Percentiles rank a stretch among this genome's conserved stretches.
phyloP scores from a whole-genome alignment of 2,888 invertebrate genomes.

The Byasa hedistus region DNA sequence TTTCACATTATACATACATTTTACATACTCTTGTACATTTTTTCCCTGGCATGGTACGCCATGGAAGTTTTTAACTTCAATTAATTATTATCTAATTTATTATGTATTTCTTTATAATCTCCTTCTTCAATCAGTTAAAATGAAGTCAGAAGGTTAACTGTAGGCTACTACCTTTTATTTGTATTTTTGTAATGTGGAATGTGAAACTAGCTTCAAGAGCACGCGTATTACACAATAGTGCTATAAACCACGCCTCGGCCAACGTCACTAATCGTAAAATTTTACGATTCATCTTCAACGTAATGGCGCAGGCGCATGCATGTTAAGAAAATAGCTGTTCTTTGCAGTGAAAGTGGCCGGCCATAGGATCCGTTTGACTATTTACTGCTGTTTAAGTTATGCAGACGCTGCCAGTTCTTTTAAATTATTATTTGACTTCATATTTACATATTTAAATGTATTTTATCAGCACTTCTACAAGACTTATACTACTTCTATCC shows the following conservation, averaged over 20 bases:
- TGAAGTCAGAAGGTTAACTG: not conserved
- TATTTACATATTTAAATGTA: not conserved
- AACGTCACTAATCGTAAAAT: conserved; percentile 52
- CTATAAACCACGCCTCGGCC: conserved; percentile 41
- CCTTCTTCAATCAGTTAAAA: too few species aligned
- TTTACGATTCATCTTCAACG: conserved; percentile 57
- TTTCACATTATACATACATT: too few species aligned
- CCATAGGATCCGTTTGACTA: conserved; percentile 67
- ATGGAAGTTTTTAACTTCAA: too few species aligned
- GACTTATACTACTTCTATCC: not conserved
- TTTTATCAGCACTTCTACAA: not conserved
- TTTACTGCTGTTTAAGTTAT: conserved; percentile 53
- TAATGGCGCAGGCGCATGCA: conserved; percentile 37
- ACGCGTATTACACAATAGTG: conserved; percentile 13
- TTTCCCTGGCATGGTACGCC: too few species aligned
- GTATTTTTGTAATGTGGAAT: not conserved
- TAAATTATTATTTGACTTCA: not conserved
- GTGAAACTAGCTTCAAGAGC: not conserved
- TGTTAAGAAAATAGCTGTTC: conserved; percentile 65
- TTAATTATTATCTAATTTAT: too few species aligned
- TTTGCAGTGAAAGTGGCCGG: conserved; percentile 71
- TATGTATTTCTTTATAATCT: too few species aligned
- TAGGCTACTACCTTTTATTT: not conserved
- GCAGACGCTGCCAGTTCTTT: conserved; percentile 25
- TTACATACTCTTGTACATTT: too few species aligned